phyloP scores from a whole-genome alignment of 2,888 invertebrate species.

The Phorcus lineatus region DNA sequence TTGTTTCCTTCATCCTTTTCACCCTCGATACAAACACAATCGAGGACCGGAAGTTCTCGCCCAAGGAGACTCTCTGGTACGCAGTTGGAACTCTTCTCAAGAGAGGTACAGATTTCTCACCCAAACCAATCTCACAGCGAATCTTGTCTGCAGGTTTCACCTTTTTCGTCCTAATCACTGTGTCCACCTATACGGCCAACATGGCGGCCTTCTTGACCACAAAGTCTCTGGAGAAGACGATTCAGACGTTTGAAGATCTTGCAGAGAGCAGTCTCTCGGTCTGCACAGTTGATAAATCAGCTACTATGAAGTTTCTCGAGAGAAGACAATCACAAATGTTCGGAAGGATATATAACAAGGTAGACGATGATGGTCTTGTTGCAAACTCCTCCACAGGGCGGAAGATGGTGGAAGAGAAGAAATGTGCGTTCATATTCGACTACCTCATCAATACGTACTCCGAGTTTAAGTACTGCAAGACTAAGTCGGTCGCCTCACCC shows the following conservation, averaged over 20 bases:
- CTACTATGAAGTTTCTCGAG: slow-evolving; percentile 61
- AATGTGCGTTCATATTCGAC: slow-evolving; percentile 65
- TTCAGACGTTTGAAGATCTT: slow-evolving; percentile 57
- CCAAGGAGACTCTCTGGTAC: slow-evolving; percentile 62
- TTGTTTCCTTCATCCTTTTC: slow-evolving; percentile 57
- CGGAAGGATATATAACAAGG: slow-evolving; percentile 50
- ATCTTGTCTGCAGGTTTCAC: slow-evolving; percentile 66
- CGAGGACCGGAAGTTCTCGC: slow-evolving; percentile 56
- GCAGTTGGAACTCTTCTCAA: slow-evolving; percentile 63
- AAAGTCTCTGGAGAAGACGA: slow-evolving; percentile 57
- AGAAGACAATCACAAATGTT: slow-evolving; percentile 39
- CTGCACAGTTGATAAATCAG: slow-evolving; percentile 60
- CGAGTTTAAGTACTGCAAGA: slow-evolving; percentile 57
- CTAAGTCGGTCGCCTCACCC: slow-evolving; percentile 57
- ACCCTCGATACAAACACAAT: slow-evolving; percentile 56
- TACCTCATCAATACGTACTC: slow-evolving; percentile 62
- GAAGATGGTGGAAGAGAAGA: slow-evolving; percentile 13
- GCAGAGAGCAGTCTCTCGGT: slow-evolving; percentile 47
- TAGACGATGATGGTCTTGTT: slow-evolving; percentile 25
- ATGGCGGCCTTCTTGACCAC: slow-evolving; percentile 70
- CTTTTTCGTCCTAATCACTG: slow-evolving; percentile 69
- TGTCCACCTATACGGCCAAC: slow-evolving; percentile 69
- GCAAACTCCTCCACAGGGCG: slow-evolving; percentile 27
- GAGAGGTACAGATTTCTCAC: slow-evolving; percentile 67
- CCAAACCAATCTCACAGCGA: slow-evolving; percentile 60